Base-by-base conservation (phyloP, 2,888 invertebrate genomes). In the Caenorhabditis sulstoni region DNA sequence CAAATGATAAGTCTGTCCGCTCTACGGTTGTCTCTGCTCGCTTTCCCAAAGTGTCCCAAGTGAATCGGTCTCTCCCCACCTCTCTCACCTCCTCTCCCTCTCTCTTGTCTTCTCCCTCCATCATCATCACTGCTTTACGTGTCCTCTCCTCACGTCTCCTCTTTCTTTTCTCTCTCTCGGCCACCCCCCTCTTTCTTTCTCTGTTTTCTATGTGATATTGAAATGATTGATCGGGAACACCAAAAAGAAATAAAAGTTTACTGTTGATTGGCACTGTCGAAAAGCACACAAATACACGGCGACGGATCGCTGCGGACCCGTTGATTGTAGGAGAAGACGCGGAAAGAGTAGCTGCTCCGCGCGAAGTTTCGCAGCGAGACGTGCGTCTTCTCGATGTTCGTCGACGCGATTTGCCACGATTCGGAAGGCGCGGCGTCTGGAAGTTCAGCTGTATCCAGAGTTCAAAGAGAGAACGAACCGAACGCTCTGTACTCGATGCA, bases 291-390 rank as follows among this genome's bases (percentile, higher is more conserved):
- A 62, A 84, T 73, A 16, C 45, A 68, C 16, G 75, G 53, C 12
- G 81, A 71, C 16, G 81, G 66, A 14, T 41, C 52, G 61, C 84
- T 81, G 59, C 82, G 37, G 20, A 82, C 79, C 59, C 77, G 79
- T 44, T 71, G 59, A 61, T 74, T 82, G 53, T 82, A 84, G 39
- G 82, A 67, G 29, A 82, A 79, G 8, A 84, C 68, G 5, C 84
- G 79, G 44, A 82, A 75, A 44, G 50, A 50, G 53, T 84, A 84
- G 9, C 55, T 44, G 52, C 59, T 55, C 37, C 68, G 55, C 12
- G 55, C 59, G 47, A 84, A 82, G 22, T 82, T 73, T 53, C 82
- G 62, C 14, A 82, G 64, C 18, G 62, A 58, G 9, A 82, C 81
- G 37, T 79, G 77, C 22, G 70, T 44, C 50, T 74, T 64, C 23